Evolutionary conservation across 2,888 invertebrate species (phyloP).

Genomic region (Lutraria lutraria): DNA sequence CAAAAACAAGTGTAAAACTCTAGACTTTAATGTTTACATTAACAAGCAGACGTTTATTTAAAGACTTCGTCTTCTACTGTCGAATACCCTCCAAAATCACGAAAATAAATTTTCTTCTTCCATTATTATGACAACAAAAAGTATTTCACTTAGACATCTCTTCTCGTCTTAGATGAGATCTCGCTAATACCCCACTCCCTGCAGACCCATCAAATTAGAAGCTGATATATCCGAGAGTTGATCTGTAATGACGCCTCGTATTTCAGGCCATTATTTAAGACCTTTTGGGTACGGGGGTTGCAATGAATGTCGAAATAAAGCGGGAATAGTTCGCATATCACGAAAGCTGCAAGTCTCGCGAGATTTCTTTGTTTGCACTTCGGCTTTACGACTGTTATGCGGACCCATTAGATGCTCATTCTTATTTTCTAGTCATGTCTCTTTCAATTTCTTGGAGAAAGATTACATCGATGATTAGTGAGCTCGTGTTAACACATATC

Average conservation of each 20-base stretch:
- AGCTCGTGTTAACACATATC: slow-evolving; percentile 45
- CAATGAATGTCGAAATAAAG: slow-evolving; percentile 51
- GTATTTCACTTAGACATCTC: slow-evolving; percentile 47
- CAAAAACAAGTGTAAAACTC: too few relatives aligned
- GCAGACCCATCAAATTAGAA: slow-evolving; percentile 39
- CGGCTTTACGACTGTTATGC: slow-evolving; percentile 55
- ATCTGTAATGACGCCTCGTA: slow-evolving; percentile 43
- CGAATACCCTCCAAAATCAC: background rate
- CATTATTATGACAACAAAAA: background rate
- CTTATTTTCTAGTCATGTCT: slow-evolving; percentile 47
- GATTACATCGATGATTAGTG: slow-evolving; percentile 43
- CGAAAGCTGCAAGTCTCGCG: slow-evolving; percentile 54
- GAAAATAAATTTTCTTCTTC: background rate
- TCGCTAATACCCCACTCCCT: slow-evolving; percentile 33
- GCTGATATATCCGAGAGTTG: slow-evolving; percentile 36
- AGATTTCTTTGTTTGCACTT: slow-evolving; percentile 57
- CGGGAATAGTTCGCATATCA: slow-evolving; percentile 47
- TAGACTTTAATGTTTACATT: background rate
- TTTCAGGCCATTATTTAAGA: slow-evolving; percentile 50
- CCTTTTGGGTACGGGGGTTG: slow-evolving; percentile 43
- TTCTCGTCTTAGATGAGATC: slow-evolving; percentile 31
- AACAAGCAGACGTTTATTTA: background rate
- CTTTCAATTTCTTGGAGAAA: slow-evolving; percentile 44
- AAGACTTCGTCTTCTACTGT: background rate
- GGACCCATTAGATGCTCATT: slow-evolving; percentile 35